Evolutionary conservation across 2,888 invertebrate species (phyloP).

Genomic region (Drepanosiphum platanoidis): DNA sequence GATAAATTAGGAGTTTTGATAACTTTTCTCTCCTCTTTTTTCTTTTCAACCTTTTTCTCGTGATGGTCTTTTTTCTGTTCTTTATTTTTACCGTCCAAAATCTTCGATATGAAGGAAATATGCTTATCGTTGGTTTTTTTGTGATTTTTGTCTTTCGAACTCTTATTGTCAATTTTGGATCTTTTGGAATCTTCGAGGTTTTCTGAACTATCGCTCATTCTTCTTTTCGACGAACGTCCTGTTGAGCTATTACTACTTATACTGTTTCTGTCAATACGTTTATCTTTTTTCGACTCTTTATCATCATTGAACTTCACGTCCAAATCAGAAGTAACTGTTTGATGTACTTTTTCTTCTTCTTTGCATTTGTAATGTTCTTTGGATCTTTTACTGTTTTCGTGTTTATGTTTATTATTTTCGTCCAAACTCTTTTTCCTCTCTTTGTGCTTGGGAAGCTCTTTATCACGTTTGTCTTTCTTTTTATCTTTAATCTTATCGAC

Average conservation of each 20-base stretch:
- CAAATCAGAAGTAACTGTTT: conserved; percentile 71
- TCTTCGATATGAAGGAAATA: conserved; percentile 58
- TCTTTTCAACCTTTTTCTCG: conserved; percentile 65
- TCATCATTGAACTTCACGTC: conserved; percentile 74
- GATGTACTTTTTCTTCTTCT: conserved; percentile 68
- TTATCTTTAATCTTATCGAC: conserved; percentile 68
- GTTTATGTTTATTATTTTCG: conserved; percentile 63
- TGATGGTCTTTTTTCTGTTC: conserved; percentile 66
- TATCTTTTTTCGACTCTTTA: conserved; percentile 67
- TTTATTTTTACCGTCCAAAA: conserved; percentile 61
- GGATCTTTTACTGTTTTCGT: conserved; percentile 63
- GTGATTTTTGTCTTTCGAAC: conserved; percentile 45
- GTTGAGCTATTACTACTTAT: conserved; percentile 59
- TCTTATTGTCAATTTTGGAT: conserved; percentile 47
- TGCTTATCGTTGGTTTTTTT: conserved; percentile 56
- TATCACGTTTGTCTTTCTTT: conserved; percentile 66
- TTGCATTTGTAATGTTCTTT: conserved; percentile 66
- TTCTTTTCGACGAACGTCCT: conserved; percentile 50
- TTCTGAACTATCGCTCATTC: conserved; percentile 59
- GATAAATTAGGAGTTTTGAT: conserved; percentile 68
- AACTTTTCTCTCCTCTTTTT: conserved; percentile 69
- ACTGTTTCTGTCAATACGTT: conserved; percentile 57
- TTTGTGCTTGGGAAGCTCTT: conserved; percentile 66
- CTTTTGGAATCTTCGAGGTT: conserved; percentile 56
- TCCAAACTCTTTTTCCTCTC: conserved; percentile 65